Evolutionary conservation across 2,113 vertebrate species (phyloP), one percentile per base, ranked within the genome.

Genomic region (Xyliphius kryptos): DNA sequence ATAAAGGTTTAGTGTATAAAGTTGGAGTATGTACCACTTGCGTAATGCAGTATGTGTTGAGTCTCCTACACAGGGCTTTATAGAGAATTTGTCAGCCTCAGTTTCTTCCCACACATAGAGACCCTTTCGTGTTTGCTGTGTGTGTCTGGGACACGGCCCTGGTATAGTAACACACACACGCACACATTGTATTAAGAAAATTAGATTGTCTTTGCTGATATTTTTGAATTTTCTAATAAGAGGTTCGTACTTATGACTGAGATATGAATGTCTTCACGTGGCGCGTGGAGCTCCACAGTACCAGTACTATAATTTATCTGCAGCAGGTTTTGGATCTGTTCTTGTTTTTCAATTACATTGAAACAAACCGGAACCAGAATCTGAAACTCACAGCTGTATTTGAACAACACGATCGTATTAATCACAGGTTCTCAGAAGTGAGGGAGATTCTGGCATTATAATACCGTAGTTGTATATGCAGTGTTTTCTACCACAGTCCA

Each of bases 101-200:
- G 79, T 90, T 51, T 68, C 19, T 0, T 70, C 81, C 92, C 94
- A 93, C 1, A 53, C 59, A 57, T 90, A 95, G 51, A 69, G 78
- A 6, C 91, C 91, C 66, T 88, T 87, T 74, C 78, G 78, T 8
- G 72, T 79, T 2, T 78, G 81, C 11, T 65, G 26, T 1, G 67
- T 80, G 66, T 81, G 71, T 4, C 72, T 61, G 2, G 70, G 63
- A 49, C 91, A 97, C 8, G 56, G 69, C 16, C 70, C 68, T 15
- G 82, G 76, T 22, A 76, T 92, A 93, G 66, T 16, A 61, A 56
- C 1, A 3, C 10, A 20, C 60, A 60, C 26, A 22, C n/a, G 1
- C 6, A 61, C 12, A 56, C 9, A 56, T 32, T 32, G 26, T 32
- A 32, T 32, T 32, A 32, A 32, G 26, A 32, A 6, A 32, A 5